Conservation (phyloP, 2,888 invertebrate species). For the Hartigia nigra region DNA sequence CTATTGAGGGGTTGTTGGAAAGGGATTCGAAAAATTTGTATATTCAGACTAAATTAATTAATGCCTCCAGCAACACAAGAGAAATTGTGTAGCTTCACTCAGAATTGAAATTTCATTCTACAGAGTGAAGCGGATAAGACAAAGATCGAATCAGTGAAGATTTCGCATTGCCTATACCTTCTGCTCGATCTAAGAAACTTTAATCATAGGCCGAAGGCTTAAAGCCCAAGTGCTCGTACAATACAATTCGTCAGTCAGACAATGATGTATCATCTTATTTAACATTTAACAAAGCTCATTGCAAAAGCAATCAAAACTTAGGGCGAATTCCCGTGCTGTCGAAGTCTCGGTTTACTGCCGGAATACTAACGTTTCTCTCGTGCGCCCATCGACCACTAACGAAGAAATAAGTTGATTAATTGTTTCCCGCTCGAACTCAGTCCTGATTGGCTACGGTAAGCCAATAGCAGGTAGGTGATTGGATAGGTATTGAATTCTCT, state of each 20-base stretch:
- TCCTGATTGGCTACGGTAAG: slow-evolving; percentile 15
- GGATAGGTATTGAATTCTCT: neutral
- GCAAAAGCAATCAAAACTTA: slow-evolving; percentile 65
- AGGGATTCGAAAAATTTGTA: neutral
- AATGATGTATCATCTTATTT: slow-evolving; percentile 59
- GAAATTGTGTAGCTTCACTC: neutral
- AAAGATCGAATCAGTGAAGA: neutral
- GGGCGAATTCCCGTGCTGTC: slow-evolving; percentile 47
- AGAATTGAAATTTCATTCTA: neutral
- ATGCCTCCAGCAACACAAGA: neutral
- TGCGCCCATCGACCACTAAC: slow-evolving; percentile 27
- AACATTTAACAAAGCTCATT: slow-evolving; percentile 65
- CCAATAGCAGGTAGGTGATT: neutral
- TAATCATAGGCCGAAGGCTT: neutral
- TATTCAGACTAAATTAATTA: neutral
- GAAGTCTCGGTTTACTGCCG: slow-evolving; percentile 50
- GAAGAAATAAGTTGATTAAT: slow-evolving; percentile 51
- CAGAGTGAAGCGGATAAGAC: neutral
- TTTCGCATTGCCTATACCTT: neutral
- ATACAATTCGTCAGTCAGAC: slow-evolving; percentile 29
- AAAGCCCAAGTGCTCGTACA: slow-evolving; percentile 7
- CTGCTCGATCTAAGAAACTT: neutral
- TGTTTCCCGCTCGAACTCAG: slow-evolving; percentile 29
- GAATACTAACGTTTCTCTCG: slow-evolving; percentile 51
- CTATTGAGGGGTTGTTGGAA: neutral